Evolutionary conservation across 2,888 invertebrate species (phyloP).

Genomic region (Eulithis prunata): DNA sequence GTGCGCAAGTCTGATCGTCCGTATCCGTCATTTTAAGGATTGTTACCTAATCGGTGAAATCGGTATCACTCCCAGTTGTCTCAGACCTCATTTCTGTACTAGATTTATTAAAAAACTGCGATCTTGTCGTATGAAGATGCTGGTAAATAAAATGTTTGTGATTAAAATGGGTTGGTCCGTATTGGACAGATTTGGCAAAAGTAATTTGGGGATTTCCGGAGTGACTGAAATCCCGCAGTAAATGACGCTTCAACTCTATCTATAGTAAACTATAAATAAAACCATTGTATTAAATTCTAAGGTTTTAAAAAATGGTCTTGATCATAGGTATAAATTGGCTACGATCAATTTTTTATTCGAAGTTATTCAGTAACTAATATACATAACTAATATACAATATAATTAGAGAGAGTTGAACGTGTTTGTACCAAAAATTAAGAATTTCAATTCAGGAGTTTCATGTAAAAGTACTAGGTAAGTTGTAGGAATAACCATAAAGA

Average conservation of each 20-base stretch:
- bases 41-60: neutral
- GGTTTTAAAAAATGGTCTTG: neutral
- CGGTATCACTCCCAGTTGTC: neutral
- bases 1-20: no score
- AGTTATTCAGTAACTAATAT: neutral
- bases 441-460: neutral
- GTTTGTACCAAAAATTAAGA: neutral
- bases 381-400: neutral
- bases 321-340: neutral
- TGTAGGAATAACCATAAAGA: neutral
- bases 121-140: conserved; percentile 3
- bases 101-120: neutral
- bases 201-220: neutral
- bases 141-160: neutral
- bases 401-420: neutral
- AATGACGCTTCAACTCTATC: neutral
- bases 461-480: neutral
- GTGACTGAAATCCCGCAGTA: neutral
- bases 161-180: neutral
- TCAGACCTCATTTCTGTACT: neutral
- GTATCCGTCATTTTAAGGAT: no score
- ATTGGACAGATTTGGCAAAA: conserved; percentile 3
- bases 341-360: neutral
- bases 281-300: no score
- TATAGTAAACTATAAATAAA: neutral